Evolutionary conservation across 2,113 vertebrate genomes (phyloP), one percentile per base, ranked within the genome.

Genomic region (Cyprinodon brontotheroides): DNA sequence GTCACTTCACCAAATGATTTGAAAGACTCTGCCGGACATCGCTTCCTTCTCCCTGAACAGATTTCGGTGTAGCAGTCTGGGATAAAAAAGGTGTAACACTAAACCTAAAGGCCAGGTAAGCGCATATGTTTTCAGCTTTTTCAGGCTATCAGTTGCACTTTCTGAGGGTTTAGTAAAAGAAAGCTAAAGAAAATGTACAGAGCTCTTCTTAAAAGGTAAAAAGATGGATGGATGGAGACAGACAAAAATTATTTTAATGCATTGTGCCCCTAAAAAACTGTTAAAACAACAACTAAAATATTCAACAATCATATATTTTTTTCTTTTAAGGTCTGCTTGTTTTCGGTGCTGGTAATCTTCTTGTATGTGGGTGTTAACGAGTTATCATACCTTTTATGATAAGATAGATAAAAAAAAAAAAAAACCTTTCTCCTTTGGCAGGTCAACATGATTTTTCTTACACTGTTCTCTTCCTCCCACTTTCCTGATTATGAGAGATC

Each of bases 401-500:
- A 70, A 62, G 74, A 75, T 74, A 64, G 81, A 22, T 75, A 86
- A 83, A 84, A 65, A 81, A 78, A 88, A 62, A 75, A 59, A 8
- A 22, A 67, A 20, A 37, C 7, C 53, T 70, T 65, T 13, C 77
- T 83, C 69, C 65, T 61, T 57, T 64, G 12, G 53, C 38, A 63
- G 77, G 80, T 91, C 76, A 85, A 20, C 37, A 75, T 47, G 75
- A 77, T 66, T 69, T 59, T 62, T 4, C 47, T 70, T n/a, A 37
- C 45, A 22, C 41, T 70, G 65, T 74, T 57, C 2, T n/a, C 60
- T 77, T 83, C 73, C 63, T 72, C 75, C 73, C 50, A 74, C 77
- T 77, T 75, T 79, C 20, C 66, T 72, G 53, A 11, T 47, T 14
- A 12, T 72, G 15, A 59, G 62, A 67, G 43, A 62, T 75, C 67